Conservation (phyloP, 2,797 vertebrate species). For the Galaxias olidus region DNA sequence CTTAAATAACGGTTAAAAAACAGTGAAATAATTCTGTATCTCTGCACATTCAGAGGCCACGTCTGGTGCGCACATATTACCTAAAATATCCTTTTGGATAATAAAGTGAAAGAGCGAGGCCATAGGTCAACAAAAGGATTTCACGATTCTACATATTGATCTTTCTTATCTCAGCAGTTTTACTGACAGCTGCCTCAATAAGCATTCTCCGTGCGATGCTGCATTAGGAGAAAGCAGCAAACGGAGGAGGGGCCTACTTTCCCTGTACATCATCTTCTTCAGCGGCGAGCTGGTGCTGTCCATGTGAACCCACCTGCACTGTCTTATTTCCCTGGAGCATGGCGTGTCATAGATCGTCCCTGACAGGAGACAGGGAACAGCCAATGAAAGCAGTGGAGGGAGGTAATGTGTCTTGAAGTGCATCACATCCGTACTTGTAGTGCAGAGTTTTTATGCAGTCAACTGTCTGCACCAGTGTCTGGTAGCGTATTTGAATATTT, state of each 20-base stretch:
- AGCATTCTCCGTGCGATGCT: slow-evolving; percentile 58
- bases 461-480: too few relatives aligned
- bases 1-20: too few relatives aligned
- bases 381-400: slow-evolving; percentile 7
- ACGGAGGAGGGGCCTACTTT: slow-evolving; percentile 29
- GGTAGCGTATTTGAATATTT: too few relatives aligned
- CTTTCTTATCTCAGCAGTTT: slow-evolving; percentile 38
- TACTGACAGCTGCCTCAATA: slow-evolving; percentile 45
- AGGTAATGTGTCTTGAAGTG: not conserved
- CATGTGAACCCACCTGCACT: slow-evolving; percentile 24
- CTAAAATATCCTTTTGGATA: not conserved
- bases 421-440: too few relatives aligned
- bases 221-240: slow-evolving; percentile 30
- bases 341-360: slow-evolving; percentile 44
- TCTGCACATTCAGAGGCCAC: not conserved
- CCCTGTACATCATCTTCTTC: slow-evolving; percentile 24
- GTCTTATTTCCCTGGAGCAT: slow-evolving; percentile 44
- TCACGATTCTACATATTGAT: slow-evolving; percentile 48
- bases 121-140: slow-evolving; percentile 26
- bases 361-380: slow-evolving; percentile 26
- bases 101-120: slow-evolving; percentile 12
- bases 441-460: too few relatives aligned
- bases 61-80: not conserved
- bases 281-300: slow-evolving; percentile 22
- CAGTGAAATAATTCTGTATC: too few relatives aligned